A percentile compares a stretch with the other conserved stretches of the same genome.
Conservation (phyloP, 2,113 vertebrate species). For the Amazona vittata region DNA sequence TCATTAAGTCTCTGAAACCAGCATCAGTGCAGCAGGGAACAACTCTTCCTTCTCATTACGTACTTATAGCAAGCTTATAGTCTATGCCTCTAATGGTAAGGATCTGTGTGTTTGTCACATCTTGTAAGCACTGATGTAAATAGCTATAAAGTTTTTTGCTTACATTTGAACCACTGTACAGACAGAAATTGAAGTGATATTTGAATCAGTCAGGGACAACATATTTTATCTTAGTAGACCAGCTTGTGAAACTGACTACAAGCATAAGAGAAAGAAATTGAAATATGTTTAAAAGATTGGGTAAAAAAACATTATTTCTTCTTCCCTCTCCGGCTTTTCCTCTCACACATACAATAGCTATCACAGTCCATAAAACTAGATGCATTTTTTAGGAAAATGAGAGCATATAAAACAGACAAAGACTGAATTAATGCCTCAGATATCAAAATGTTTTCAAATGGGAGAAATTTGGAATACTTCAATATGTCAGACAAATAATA, state of each 20-base stretch:
- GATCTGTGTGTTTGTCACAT: neutral
- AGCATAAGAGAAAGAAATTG: neutral
- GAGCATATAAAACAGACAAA: neutral
- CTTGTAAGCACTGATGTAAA: neutral
- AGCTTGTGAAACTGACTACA: neutral
- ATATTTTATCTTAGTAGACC: neutral
- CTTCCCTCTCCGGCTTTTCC: neutral
- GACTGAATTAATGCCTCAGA: neutral
- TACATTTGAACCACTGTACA: neutral
- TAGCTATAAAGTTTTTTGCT: neutral
- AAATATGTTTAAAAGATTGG: neutral
- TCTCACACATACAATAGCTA: neutral
- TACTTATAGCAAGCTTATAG: neutral
- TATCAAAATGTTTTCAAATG: neutral
- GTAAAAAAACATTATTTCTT: neutral
- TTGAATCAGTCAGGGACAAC: neutral
- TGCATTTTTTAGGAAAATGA: neutral
- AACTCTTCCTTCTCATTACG: conserved; percentile 3
- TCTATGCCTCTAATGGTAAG: neutral
- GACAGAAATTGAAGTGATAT: neutral
- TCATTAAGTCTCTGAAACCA: conserved; percentile 38
- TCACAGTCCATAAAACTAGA: neutral
- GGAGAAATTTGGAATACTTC: neutral
- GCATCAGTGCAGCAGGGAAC: neutral
- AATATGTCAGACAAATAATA: neutral